Base-by-base conservation (phyloP, 64 coral and sea anemone genomes). In the Acropora tenuis region DNA sequence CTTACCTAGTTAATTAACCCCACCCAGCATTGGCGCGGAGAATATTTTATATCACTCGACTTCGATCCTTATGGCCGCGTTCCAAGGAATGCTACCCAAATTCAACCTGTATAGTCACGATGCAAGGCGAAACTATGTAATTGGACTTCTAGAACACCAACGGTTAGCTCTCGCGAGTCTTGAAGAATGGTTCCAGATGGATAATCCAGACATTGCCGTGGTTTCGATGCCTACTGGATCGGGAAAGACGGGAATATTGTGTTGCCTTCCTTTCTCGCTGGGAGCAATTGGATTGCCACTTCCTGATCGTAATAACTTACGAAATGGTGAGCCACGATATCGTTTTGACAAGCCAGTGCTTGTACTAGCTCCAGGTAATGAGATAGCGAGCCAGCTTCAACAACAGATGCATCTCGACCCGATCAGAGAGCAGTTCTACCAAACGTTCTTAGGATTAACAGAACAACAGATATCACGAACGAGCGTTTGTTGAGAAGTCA, bases 251-350 rank as follows among this genome's bases (percentile, higher is more conserved):
- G 91, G 91, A 72, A 10, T 93, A 0, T 75, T 93, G 2, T 59
- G 74, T 57, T 93, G 91, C 50, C 91, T 93, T 69, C 91, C 91
- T 0, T 93, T n/a, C n/a, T n/a, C n/a, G n/a, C n/a, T n/a, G n/a
- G n/a, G n/a, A n/a, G n/a, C n/a, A n/a, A n/a, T n/a, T n/a, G n/a
- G n/a, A n/a, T n/a, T n/a, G n/a, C n/a, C n/a, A 82, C 49, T 93
- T 80, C 30, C 20, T 93, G 12, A 85, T 8, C 50, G 3, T 4
- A 55, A 55, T 4, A 55, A 9, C 3, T 8, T 8, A 3, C 3
- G 3, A 55, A 4, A 9, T 3, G 50, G 3, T 55, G 50, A 55
- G 9, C 50, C 3, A 55, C 3, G 50, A 55, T 4, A 9, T 55
- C 9, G 50, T 8, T 84, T 93, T 30, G 55, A 93, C 16, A 88